A percentile compares a stretch with the other conserved stretches of the same genome.
These are phyloP conservation scores for Pheosia gnoma DNA, from an alignment of 2,888 invertebrate species.

Conservation along the genomic window DNA sequence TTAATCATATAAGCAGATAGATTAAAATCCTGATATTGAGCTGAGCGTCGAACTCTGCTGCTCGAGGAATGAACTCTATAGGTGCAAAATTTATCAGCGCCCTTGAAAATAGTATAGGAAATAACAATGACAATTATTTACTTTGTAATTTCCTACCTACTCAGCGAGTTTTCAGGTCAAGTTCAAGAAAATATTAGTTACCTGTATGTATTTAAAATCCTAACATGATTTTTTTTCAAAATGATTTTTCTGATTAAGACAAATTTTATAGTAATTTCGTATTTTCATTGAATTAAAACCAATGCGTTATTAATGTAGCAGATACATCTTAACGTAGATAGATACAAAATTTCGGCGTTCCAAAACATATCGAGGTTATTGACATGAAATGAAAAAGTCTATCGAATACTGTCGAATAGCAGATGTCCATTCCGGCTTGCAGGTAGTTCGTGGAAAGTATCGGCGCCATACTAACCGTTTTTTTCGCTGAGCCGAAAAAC, in stretches of 20 bases:
- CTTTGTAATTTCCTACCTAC: no score
- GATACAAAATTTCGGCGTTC: not conserved
- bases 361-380: not conserved
- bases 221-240: no score
- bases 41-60: not conserved
- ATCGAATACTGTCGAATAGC: conserved; percentile 21
- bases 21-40: conserved; percentile 10
- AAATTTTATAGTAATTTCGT: no score
- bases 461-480: conserved; percentile 33
- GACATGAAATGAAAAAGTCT: not conserved
- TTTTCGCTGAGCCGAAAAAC: conserved; percentile 54
- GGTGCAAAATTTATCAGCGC: not conserved
- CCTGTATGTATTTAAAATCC: no score
- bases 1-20: conserved; percentile 22
- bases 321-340: not conserved
- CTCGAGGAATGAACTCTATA: not conserved
- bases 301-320: no score
- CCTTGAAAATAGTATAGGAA: not conserved
- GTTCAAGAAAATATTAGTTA: no score
- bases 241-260: no score
- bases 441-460: conserved; percentile 26
- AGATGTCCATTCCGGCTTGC: conserved; percentile 25
- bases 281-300: no score
- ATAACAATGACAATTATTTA: not conserved
- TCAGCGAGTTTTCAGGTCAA: no score